Conservation (phyloP, 1,140 invertebrate species). For the Rhagoletis zephyria region DNA sequence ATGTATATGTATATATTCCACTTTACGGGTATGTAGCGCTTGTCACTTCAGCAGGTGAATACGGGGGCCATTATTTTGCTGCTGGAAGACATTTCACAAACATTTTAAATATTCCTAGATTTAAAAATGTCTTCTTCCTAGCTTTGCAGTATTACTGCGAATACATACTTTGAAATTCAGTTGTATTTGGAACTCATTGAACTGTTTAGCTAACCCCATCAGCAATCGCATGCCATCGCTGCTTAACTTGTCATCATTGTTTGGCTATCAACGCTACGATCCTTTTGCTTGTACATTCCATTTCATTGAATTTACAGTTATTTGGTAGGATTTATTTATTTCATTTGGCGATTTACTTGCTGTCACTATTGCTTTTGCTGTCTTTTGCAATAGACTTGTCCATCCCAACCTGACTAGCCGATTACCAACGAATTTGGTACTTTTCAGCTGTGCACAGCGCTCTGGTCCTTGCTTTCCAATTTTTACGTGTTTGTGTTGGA, state of each 20-base stretch:
- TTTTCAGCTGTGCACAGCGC: not conserved
- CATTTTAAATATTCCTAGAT: not conserved
- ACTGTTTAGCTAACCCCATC: conserved; percentile 21
- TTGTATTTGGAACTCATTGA: conserved; percentile 24
- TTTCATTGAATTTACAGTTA: conserved; percentile 38
- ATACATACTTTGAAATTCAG: not conserved
- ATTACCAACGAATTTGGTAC: not conserved
- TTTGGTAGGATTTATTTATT: not conserved
- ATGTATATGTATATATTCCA: too few relatives aligned
- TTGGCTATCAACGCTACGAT: not conserved
- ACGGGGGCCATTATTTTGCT: too few relatives aligned
- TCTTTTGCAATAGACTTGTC: conserved; percentile 31
- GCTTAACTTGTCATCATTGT: conserved; percentile 46
- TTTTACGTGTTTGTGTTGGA: conserved; percentile 29
- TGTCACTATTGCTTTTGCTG: conserved; percentile 26
- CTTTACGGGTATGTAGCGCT: not conserved
- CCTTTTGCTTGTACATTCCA: conserved; percentile 11
- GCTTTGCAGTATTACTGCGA: not conserved
- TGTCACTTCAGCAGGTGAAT: not conserved
- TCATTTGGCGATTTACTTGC: conserved; percentile 38
- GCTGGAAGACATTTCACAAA: not conserved
- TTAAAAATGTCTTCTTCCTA: not conserved
- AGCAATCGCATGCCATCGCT: conserved; percentile 32
- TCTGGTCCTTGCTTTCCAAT: not conserved
- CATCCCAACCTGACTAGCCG: conserved; percentile 39